These are phyloP conservation scores for rat (Rattus norvegicus) DNA, from an alignment of 2,113 vertebrate genomes.

Conservation along the genomic window DNA sequence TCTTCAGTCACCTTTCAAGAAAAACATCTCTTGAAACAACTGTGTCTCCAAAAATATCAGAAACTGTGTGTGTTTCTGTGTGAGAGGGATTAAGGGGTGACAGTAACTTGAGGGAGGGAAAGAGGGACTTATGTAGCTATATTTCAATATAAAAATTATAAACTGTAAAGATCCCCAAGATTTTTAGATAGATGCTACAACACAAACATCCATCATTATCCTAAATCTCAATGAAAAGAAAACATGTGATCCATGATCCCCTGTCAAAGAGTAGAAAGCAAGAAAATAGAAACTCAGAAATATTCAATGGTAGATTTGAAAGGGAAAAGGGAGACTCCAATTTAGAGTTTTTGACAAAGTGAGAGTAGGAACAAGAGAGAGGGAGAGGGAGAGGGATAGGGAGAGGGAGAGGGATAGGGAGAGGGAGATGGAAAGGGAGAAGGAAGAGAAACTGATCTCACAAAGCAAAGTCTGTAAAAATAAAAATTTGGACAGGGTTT, in stretches of 20 bases:
- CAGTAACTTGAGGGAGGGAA: background rate
- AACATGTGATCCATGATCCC: background rate
- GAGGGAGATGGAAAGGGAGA: background rate
- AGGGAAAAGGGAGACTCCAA: background rate
- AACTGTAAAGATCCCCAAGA: background rate
- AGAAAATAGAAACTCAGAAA: background rate
- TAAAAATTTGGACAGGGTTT: background rate
- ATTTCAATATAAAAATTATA: background rate
- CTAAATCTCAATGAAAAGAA: background rate
- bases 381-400: background rate
- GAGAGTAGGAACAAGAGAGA: fast-evolving
- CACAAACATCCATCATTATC: background rate
- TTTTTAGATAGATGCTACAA: background rate
- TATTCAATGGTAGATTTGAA: background rate
- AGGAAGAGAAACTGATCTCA: background rate
- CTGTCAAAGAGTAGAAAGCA: background rate
- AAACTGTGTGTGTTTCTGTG: background rate
- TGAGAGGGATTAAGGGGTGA: background rate
- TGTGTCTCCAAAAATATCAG: too few species aligned
- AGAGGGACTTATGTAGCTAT: background rate
- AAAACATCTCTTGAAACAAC: too few species aligned
- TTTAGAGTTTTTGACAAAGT: background rate
- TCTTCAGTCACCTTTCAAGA: too few species aligned
- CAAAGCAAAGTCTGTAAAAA: background rate
- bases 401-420: background rate